These are phyloP conservation scores for Leptinotarsa defecta DNA, from an alignment of 1,140 invertebrate species.

Conservation along the genomic window DNA sequence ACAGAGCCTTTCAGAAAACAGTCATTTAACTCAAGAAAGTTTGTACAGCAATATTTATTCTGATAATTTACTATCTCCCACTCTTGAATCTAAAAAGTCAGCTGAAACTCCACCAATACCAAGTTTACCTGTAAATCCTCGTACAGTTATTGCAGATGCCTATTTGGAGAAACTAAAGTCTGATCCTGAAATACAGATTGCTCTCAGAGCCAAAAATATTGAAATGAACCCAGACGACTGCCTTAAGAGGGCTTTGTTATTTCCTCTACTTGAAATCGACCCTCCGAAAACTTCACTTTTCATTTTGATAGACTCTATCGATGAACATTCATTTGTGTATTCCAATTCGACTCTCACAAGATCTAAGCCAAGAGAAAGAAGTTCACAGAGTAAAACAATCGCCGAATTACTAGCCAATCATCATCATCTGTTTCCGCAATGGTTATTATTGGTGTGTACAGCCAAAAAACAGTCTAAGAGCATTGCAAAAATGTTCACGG, in stretches of 20 bases:
- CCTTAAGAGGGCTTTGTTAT: slow-evolving; percentile 84
- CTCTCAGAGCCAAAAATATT: slow-evolving; percentile 71
- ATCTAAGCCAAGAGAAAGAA: slow-evolving; percentile 57
- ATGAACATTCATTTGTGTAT: slow-evolving; percentile 67
- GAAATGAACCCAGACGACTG: slow-evolving; percentile 87
- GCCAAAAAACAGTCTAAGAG: slow-evolving; percentile 84
- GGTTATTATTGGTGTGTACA: slow-evolving; percentile 89
- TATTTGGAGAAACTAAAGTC: slow-evolving; percentile 79
- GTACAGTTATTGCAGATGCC: slow-evolving; percentile 73
- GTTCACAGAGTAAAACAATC: slow-evolving; percentile 70
- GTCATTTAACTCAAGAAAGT: slow-evolving; percentile 46
- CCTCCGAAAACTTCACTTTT: slow-evolving; percentile 83
- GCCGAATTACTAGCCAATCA: slow-evolving; percentile 86
- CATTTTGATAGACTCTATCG: slow-evolving; percentile 89
- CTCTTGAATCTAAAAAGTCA: slow-evolving; percentile 40
- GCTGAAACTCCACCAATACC: slow-evolving; percentile 58
- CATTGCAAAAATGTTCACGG: slow-evolving; percentile 89
- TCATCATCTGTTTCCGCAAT: slow-evolving; percentile 91
- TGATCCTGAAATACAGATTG: slow-evolving; percentile 76
- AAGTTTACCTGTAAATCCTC: slow-evolving; percentile 65
- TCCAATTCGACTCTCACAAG: slow-evolving; percentile 56
- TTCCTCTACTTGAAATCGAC: slow-evolving; percentile 83
- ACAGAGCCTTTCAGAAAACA: slow-evolving; percentile 37
- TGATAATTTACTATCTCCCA: slow-evolving; percentile 45
- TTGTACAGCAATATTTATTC: slow-evolving; percentile 51